These are phyloP conservation scores for Ochotona princeps DNA, from an alignment of 2,113 vertebrate species.

Conservation along the genomic window DNA sequence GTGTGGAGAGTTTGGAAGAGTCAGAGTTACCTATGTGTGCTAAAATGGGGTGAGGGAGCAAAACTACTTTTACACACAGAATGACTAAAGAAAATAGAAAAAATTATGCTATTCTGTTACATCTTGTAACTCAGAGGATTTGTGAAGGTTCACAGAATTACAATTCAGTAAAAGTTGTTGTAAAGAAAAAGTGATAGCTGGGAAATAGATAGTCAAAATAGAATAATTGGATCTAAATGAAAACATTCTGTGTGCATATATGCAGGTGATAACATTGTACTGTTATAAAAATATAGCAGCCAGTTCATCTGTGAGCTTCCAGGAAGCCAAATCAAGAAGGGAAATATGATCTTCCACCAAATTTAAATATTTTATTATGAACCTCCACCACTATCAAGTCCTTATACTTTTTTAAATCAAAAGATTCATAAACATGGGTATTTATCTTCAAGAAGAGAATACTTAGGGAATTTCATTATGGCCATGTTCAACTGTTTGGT, in stretches of 20 bases:
- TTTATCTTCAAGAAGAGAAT: conserved; percentile 77
- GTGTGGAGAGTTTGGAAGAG: neutral
- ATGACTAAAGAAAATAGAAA: conserved; percentile 13
- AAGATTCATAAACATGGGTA: conserved; percentile 67
- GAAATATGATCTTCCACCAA: conserved; percentile 47
- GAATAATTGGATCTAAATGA: neutral
- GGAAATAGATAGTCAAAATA: conserved; percentile 5
- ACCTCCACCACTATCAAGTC: conserved; percentile 57
- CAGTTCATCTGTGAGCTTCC: conserved; percentile 59
- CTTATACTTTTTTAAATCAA: conserved; percentile 65
- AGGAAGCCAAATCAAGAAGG: conserved; percentile 69
- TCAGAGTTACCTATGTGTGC: neutral
- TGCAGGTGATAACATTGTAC: neutral
- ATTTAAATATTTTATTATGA: conserved; percentile 60
- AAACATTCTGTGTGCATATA: neutral
- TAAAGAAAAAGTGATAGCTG: conserved; percentile 21
- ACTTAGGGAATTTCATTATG: conserved; percentile 78
- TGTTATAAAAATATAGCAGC: neutral
- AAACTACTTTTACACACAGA: neutral
- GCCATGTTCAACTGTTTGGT: conserved; percentile 76
- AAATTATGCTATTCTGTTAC: neutral
- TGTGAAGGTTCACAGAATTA: neutral
- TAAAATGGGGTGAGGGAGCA: neutral
- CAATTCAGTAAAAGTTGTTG: neutral
- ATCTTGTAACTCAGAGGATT: neutral